Evolutionary conservation across 2,797 vertebrate species (phyloP), one percentile per base, ranked within the genome.

Genomic region (Alectoris magna): DNA sequence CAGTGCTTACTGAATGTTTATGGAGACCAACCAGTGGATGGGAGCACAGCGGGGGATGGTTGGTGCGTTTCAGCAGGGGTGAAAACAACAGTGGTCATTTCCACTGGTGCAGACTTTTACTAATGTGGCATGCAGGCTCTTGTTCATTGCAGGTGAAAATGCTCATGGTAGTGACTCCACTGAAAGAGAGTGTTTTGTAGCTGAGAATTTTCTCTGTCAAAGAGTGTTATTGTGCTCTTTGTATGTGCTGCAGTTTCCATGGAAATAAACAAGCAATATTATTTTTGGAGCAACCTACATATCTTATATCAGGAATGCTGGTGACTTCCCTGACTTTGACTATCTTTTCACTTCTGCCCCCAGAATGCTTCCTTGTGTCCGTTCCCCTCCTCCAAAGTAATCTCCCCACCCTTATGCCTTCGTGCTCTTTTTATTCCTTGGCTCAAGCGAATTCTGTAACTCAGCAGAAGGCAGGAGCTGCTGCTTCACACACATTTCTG

Each of bases 391-490:
- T 77, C 22, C 17, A 71, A 53, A 44, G 11, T 53, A 60, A 43
- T 4, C 72, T 58, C 18, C 11, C 36, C 75, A 80, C n/a, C 70
- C 43, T 62, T 89, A 39, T 24, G 68, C 63, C 56, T 91, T 73
- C 73, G 56, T 43, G 16, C 63, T 91, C 76, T 63, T 90, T 93
- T 93, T 73, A 90, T 84, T 94, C 79, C 71, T 66, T 86, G 87
- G 94, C 91, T 95, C 79, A 64, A n/a, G 59, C 43, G 12, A 11
- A 67, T 75, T 92, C 74, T 93, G 49, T 87, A 95, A 84, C 51
- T 91, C 92, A 81, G 95, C 96, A 96, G 95, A 96, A 96, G 95
- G 96, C 94, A 84, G 80, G 87, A 96, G 85, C 96, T 96, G 95
- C 96, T 96, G 95, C 94, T 96, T 96, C 96, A 76, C 96, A 96